Conservation (phyloP, 1,140 invertebrate species). For the Scaptomyza hsui region DNA sequence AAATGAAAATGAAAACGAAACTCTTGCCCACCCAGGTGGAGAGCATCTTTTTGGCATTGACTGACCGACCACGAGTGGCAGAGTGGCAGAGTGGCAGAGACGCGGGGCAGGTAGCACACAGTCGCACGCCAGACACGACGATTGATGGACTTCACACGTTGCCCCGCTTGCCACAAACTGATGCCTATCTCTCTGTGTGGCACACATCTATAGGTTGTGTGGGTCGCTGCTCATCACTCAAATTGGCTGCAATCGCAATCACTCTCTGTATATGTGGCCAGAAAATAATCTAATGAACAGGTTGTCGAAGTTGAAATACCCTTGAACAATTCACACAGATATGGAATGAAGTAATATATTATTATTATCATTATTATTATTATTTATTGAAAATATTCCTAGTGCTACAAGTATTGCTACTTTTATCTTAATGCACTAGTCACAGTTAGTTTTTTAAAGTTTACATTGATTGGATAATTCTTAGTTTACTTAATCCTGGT, state of each 20-base stretch:
- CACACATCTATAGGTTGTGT: constrained; percentile 59
- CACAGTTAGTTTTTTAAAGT: no score
- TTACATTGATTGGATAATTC: no score
- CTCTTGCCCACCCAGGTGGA: constrained; percentile 69
- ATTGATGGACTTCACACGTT: constrained; percentile 75
- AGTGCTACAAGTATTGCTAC: no score
- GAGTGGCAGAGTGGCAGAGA: not conserved
- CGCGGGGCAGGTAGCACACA: constrained; percentile 14
- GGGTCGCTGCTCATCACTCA: constrained; percentile 76
- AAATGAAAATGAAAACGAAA: constrained; percentile 77
- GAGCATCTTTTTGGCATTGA: constrained; percentile 24
- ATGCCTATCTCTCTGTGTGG: constrained; percentile 72
- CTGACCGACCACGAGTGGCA: constrained; percentile 26
- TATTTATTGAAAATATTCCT: no score
- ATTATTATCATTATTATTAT: no score
- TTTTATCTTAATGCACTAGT: no score
- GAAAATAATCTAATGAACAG: no score
- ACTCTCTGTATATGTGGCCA: constrained; percentile 22
- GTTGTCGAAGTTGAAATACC: not conserved
- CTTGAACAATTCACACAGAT: no score
- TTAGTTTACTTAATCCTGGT: no score
- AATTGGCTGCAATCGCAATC: constrained; percentile 66
- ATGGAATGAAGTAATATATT: no score
- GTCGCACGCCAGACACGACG: constrained; percentile 66
- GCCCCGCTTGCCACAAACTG: constrained; percentile 41